Evolutionary conservation across 1,140 invertebrate species (phyloP).

Genomic region (honey bee (Apis mellifera)): Amel_HAv3.1 CM009939.2:4205501-4206000

Average conservation of each 20-base stretch:
- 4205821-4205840: conserved; percentile 27
- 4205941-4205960: neutral
- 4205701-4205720: conserved; percentile 52
- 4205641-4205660: conserved; percentile 16
- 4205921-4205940: neutral
- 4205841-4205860: neutral
- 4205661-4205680: conserved; percentile 29
- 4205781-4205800: neutral
- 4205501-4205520: conserved; percentile 49
- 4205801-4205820: conserved; percentile 17
- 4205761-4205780: conserved; percentile 27
- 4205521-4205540: conserved; percentile 56
- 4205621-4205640: neutral
- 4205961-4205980: neutral
- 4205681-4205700: conserved; percentile 50
- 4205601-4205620: neutral
- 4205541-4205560: conserved; percentile 63
- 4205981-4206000: neutral
- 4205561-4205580: conserved; percentile 62
- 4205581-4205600: conserved; percentile 36
- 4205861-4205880: conserved; percentile 28
- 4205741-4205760: conserved; percentile 58
- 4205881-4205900: neutral
- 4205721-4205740: conserved; percentile 53
- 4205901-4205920: conserved; percentile 15